Evolutionary conservation across 37 sponge, comb jelly and placozoan species (phyloP), one percentile per base, ranked within the genome.

Genomic region (Tethya wilhelma): DNA sequence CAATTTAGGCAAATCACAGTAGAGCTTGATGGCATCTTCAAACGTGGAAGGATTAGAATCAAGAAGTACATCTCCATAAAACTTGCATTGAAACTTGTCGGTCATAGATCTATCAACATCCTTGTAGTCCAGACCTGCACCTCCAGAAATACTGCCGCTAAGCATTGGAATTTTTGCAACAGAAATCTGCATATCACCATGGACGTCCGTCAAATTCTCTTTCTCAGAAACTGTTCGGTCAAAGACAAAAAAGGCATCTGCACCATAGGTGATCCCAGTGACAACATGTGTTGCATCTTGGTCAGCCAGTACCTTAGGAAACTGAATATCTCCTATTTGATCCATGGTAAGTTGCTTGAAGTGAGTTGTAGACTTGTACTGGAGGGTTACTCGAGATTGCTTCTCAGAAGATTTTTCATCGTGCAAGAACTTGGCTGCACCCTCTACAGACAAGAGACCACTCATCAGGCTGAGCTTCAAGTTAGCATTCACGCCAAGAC

Each of bases 211-310:
- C 7, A 7, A 38, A 8, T 6, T 5, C 28, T 67, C 67, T 22
- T 36, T 28, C 37, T 29, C 8, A 8, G 37, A 7, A 7, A 74
- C 69, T 32, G 64, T 38, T 37, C 76, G 53, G 28, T 84, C 76
- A 65, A 84, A 84, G 1, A 84, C 69, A 38, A 84, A 84, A 70
- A 84, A 84, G 1, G 84, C 84, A 17, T 84, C 84, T 20, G 76
- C 75, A 25, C 84, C 84, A 75, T 84, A 84, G n/a, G 66, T 9
- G 2, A 84, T 41, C 0, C 59, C 84, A 1, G 76, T 84, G 7
- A 84, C 84, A 12, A 84, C 70, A 38, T 84, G 84, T 6, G 84
- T 84, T 14, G 84, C 84, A 2, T 22, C 60, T 2, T 22, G 4
- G 1, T 84, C 49, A 1, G 53, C 69, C 7, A 74, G 45, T 0